These are phyloP conservation scores for Eupithecia subumbrata DNA, from an alignment of 2,888 invertebrate genomes.

Conservation along the genomic window DNA sequence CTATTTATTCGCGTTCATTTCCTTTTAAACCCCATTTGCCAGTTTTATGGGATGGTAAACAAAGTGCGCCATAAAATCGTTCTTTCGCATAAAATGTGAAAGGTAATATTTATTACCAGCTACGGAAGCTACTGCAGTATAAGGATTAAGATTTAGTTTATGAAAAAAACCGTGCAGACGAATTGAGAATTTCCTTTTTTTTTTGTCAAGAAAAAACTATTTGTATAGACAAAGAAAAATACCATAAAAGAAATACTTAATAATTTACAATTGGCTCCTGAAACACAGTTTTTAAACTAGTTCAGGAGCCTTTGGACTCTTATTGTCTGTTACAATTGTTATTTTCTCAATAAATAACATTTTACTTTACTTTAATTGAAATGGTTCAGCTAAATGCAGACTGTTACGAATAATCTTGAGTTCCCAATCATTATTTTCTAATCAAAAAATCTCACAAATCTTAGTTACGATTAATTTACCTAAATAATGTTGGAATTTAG, in stretches of 20 bases:
- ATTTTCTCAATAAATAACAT: no score
- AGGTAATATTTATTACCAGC: slow-evolving; percentile 27
- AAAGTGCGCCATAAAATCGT: slow-evolving; percentile 32
- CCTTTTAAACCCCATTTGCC: slow-evolving; percentile 26
- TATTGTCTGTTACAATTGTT: no score
- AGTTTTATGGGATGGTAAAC: slow-evolving; percentile 41
- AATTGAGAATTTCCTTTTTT: no score
- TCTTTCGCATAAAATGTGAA: slow-evolving; percentile 15
- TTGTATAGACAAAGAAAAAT: no score
- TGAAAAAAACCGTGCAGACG: neutral
- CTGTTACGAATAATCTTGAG: no score
- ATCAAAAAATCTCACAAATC: neutral
- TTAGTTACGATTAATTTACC: neutral
- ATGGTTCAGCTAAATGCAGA: neutral
- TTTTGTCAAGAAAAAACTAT: no score
- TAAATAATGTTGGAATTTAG: neutral
- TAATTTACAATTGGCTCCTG: neutral
- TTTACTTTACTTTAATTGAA: no score
- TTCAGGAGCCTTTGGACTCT: no score
- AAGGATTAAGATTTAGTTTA: neutral
- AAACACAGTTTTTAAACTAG: no score
- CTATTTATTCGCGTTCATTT: slow-evolving; percentile 29
- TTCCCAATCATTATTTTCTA: neutral
- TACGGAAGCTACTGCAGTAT: slow-evolving; percentile 3
- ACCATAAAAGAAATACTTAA: no score